Percentiles rank a stretch among this genome's conserved stretches.
phyloP scores from a whole-genome alignment of 2,113 vertebrate genomes.

The Sitta europaea region DNA sequence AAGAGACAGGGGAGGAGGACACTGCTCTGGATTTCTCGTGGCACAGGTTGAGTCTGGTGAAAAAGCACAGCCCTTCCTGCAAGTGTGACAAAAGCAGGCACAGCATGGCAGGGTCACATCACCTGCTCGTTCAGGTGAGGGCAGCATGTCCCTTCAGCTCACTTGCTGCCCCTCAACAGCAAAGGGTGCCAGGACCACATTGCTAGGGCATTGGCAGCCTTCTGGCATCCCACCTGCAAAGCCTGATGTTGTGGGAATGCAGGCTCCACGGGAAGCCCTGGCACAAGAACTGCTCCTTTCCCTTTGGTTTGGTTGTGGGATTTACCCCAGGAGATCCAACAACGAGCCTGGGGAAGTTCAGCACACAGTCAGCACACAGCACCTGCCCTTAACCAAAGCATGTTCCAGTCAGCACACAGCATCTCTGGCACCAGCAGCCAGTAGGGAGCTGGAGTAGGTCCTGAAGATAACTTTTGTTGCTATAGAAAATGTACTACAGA shows the following conservation, averaged over 20 bases:
- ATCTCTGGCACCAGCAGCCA: background rate
- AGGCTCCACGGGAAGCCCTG: background rate
- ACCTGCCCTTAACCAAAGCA: background rate
- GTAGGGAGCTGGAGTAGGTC: background rate
- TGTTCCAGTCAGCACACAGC: background rate
- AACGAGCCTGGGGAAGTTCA: background rate
- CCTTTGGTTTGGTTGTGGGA: background rate
- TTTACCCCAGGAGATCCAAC: background rate
- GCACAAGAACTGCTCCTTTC: background rate
- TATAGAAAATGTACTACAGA: background rate
- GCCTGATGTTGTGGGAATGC: background rate
- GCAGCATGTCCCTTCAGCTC: background rate
- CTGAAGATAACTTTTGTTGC: background rate
- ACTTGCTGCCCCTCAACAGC: background rate
- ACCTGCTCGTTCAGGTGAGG: background rate
- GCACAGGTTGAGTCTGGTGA: background rate
- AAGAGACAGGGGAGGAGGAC: background rate
- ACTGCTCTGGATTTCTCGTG: background rate
- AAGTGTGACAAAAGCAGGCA: background rate
- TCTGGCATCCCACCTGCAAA: background rate
- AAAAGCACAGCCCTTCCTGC: background rate
- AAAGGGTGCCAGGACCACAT: background rate
- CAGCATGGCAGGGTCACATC: rapidly evolving
- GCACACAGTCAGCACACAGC: background rate
- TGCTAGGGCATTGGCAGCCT: background rate